Percentiles rank a stretch among this genome's conserved stretches.
Conservation (phyloP, 2,797 vertebrate genomes). For the Micropoecilia bifurca region DNA sequence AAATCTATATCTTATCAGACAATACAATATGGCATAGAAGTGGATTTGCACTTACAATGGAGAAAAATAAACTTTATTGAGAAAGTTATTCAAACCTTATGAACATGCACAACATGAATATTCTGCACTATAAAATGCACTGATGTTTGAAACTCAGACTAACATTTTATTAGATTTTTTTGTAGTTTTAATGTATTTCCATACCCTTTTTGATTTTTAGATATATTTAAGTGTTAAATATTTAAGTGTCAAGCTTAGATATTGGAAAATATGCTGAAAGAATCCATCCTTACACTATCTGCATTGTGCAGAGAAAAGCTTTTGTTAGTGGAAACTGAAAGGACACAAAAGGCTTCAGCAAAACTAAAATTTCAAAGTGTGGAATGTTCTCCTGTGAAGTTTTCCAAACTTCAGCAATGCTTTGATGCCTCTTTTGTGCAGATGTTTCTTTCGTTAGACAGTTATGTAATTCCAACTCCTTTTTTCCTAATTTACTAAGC, state of each 20-base stretch:
- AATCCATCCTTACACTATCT: background rate
- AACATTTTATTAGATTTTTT: background rate
- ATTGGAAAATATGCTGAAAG: background rate
- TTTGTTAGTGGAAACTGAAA: background rate
- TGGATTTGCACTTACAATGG: background rate
- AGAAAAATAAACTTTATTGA: background rate
- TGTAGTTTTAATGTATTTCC: background rate
- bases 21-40: background rate
- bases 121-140: background rate
- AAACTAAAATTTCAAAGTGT: background rate
- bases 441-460: background rate
- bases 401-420: background rate
- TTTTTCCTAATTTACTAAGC: background rate
- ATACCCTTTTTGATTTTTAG: background rate
- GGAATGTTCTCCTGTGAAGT: background rate
- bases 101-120: background rate
- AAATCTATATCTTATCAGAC: background rate
- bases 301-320: background rate
- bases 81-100: background rate
- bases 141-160: background rate
- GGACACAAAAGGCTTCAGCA: background rate
- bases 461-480: background rate
- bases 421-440: background rate
- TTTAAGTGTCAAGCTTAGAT: background rate
- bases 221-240: background rate